A percentile compares a stretch with the other conserved stretches of the same genome.
Conservation (phyloP, 2,113 vertebrate genomes). For the Atrichornis clamosus region DNA sequence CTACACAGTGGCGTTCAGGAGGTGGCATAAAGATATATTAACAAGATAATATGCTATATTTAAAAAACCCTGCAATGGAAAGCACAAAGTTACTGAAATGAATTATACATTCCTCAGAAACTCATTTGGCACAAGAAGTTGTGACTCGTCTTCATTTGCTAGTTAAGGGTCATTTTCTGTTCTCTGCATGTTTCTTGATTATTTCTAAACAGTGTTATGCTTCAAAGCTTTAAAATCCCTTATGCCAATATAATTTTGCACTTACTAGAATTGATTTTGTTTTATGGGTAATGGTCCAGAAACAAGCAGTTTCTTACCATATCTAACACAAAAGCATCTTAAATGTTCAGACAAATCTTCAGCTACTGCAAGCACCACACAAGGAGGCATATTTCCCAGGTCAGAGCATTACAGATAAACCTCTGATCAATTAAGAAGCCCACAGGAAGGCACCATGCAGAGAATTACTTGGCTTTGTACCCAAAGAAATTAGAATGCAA, state of each 20-base stretch:
- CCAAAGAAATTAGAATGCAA: constrained; percentile 39
- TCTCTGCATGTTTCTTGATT: not conserved
- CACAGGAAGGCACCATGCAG: not conserved
- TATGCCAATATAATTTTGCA: not conserved
- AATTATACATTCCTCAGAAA: not conserved
- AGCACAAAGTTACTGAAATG: not conserved
- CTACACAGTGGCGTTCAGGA: not conserved
- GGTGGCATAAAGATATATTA: not conserved
- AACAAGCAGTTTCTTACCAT: not conserved
- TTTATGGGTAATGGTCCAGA: not conserved
- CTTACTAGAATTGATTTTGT: not conserved
- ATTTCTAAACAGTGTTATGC: not conserved
- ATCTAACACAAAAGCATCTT: not conserved
- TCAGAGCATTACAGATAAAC: constrained; percentile 32
- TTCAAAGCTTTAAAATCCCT: constrained; percentile 14
- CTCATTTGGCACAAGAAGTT: not conserved
- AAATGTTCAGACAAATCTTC: not conserved
- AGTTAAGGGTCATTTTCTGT: not conserved
- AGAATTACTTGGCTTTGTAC: constrained; percentile 30
- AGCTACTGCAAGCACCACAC: not conserved
- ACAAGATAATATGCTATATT: accelerated
- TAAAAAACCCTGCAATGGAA: not conserved
- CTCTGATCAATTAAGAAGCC: constrained; percentile 8
- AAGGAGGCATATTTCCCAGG: not conserved
- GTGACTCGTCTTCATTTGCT: not conserved